A percentile compares a stretch with the other conserved stretches of the same genome.
Evolutionary conservation across 2,113 vertebrate genomes (phyloP).

Genomic region (Eonycteris spelaea): DNA sequence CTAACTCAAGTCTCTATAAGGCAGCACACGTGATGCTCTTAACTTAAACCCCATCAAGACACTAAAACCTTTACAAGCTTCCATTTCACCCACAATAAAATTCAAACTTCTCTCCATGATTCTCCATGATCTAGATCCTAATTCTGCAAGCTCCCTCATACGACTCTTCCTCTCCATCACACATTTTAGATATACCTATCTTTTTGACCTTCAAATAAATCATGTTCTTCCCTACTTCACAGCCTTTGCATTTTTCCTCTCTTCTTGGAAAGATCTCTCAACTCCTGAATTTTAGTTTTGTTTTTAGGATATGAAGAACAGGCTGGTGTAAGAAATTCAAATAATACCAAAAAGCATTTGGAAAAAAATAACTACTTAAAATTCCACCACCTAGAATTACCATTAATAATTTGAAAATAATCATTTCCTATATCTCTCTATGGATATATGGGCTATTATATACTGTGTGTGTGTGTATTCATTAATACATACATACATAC

Average conservation of each 20-base stretch:
- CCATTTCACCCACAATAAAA: slow-evolving; percentile 12
- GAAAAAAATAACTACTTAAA: slow-evolving; percentile 20
- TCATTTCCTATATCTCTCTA: neutral
- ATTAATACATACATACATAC: no score
- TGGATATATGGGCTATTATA: neutral
- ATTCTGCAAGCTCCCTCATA: neutral
- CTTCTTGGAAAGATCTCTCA: neutral
- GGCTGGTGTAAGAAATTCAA: neutral
- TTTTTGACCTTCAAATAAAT: neutral
- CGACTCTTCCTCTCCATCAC: neutral
- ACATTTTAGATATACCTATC: neutral
- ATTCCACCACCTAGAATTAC: neutral
- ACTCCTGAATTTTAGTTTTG: neutral
- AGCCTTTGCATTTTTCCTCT: slow-evolving; percentile 27
- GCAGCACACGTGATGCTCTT: neutral
- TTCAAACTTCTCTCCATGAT: neutral
- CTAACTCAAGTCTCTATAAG: neutral
- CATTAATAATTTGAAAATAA: neutral
- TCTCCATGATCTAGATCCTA: neutral
- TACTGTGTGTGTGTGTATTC: neutral
- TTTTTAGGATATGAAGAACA: slow-evolving; percentile 35
- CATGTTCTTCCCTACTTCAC: neutral
- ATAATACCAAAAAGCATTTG: neutral
- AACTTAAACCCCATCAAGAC: neutral
- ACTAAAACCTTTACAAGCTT: slow-evolving; percentile 12